phyloP scores from a whole-genome alignment of 2,113 vertebrate genomes.

The Ahaetulla prasina region DNA sequence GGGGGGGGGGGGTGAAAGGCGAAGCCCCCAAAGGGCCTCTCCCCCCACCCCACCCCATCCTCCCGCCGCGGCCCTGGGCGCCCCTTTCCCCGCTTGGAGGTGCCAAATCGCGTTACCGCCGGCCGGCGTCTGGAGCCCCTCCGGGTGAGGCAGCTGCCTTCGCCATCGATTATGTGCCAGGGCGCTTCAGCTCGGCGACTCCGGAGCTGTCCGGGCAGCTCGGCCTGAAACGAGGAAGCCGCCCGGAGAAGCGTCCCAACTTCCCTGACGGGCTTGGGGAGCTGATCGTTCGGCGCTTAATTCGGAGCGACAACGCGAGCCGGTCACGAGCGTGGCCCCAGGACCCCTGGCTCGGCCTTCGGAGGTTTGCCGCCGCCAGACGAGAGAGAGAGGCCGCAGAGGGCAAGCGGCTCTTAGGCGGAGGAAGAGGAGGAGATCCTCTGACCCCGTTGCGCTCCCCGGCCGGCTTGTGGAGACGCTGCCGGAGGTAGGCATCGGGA shows the following conservation, averaged over 20 bases:
- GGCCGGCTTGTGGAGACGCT: not conserved
- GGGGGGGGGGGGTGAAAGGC: not conserved
- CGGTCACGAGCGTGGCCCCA: not conserved
- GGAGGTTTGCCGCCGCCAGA: not conserved
- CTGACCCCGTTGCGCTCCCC: not conserved
- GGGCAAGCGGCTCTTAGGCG: not conserved
- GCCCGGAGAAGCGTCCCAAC: slow-evolving; percentile 55
- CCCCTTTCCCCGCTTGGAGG: slow-evolving; percentile 64
- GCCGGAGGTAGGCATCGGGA: not conserved
- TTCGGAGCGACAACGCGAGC: slow-evolving; percentile 50
- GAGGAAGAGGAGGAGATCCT: not conserved
- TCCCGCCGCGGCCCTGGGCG: slow-evolving; percentile 38
- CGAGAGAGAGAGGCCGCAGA: not conserved
- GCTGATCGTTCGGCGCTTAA: slow-evolving; percentile 59
- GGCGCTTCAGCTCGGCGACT: slow-evolving; percentile 73
- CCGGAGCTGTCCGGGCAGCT: slow-evolving; percentile 56
- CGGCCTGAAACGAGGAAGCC: slow-evolving; percentile 44
- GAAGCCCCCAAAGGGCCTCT: not conserved
- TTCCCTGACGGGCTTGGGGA: slow-evolving; percentile 51
- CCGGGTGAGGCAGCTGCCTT: slow-evolving; percentile 78
- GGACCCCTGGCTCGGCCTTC: not conserved
- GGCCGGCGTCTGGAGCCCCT: slow-evolving; percentile 65
- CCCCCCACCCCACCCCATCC: not conserved
- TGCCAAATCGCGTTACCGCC: slow-evolving; percentile 70
- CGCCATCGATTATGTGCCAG: slow-evolving; percentile 89